phyloP scores from a whole-genome alignment of 2,113 vertebrate species.

The Aplodontia rufa region DNA sequence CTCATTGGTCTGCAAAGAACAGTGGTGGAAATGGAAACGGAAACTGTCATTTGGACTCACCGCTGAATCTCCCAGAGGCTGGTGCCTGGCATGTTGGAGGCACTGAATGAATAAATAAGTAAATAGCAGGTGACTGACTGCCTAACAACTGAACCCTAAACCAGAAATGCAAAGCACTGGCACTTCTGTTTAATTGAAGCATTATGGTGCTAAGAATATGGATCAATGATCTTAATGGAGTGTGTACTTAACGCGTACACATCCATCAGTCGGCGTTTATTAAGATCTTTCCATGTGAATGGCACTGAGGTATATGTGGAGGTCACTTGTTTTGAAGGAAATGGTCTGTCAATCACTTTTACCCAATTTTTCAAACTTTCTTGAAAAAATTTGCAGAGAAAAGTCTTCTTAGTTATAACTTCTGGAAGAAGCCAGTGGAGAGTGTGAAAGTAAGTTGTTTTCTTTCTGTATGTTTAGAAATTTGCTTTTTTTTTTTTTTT shows the following conservation, averaged over 20 bases:
- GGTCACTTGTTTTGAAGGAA: conserved; percentile 49
- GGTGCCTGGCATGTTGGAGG: neutral
- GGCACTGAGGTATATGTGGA: neutral
- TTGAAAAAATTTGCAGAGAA: conserved; percentile 9
- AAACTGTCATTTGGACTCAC: conserved; percentile 10
- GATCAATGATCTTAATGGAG: neutral
- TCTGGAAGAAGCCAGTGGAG: neutral
- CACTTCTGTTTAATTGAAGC: conserved; percentile 31
- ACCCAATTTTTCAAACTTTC: neutral
- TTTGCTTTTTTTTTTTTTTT: neutral
- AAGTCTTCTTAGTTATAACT: neutral
- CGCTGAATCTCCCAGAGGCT: neutral
- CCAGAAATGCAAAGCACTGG: neutral
- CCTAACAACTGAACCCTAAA: conserved; percentile 5
- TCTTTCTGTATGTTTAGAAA: neutral
- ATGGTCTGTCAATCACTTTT: conserved; percentile 29
- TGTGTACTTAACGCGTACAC: neutral
- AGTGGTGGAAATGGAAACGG: neutral
- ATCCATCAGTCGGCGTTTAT: neutral
- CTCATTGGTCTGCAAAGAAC: neutral
- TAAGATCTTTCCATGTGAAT: neutral
- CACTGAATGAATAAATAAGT: conserved; percentile 1
- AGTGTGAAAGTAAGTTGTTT: conserved; percentile 17
- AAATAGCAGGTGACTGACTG: neutral
- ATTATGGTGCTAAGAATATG: neutral